Conservation (phyloP, 2,888 invertebrate genomes). For the Ceramica pisi region DNA sequence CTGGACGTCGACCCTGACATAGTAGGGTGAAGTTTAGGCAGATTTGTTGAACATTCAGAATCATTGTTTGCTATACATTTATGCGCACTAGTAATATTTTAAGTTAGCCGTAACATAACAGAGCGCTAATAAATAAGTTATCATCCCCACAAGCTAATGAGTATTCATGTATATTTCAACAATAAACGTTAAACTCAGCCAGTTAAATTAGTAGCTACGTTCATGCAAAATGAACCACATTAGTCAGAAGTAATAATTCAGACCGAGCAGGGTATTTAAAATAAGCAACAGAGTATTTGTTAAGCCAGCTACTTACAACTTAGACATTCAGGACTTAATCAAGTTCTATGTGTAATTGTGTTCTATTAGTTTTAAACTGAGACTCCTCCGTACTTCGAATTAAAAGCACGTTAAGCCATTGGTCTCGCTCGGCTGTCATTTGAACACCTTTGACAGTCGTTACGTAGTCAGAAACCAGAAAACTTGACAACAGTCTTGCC, state of each 20-base stretch:
- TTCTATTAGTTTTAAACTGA: neutral
- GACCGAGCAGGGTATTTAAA: slow-evolving; percentile 38
- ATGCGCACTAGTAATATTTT: neutral
- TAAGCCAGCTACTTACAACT: slow-evolving; percentile 32
- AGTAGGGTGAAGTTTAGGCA: too few species aligned
- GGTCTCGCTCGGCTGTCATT: too few species aligned
- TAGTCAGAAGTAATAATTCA: slow-evolving; percentile 49
- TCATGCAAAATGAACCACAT: slow-evolving; percentile 52
- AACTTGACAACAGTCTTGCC: too few species aligned
- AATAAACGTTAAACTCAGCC: slow-evolving; percentile 42
- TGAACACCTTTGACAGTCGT: too few species aligned
- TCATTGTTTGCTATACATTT: neutral
- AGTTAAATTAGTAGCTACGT: slow-evolving; percentile 53
- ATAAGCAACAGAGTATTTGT: slow-evolving; percentile 47
- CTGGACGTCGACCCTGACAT: too few species aligned
- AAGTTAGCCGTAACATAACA: slow-evolving; percentile 18
- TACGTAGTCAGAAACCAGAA: too few species aligned
- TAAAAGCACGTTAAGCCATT: too few species aligned
- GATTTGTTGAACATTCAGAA: too few species aligned
- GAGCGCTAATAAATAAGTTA: slow-evolving; percentile 33
- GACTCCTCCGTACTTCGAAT: too few species aligned
- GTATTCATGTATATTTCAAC: slow-evolving; percentile 58
- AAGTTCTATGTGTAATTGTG: slow-evolving; percentile 23
- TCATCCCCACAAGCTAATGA: slow-evolving; percentile 40
- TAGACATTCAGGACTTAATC: slow-evolving; percentile 36